Evolutionary conservation across 2,113 vertebrate species (phyloP).

Genomic region (Narcine bancroftii): DNA sequence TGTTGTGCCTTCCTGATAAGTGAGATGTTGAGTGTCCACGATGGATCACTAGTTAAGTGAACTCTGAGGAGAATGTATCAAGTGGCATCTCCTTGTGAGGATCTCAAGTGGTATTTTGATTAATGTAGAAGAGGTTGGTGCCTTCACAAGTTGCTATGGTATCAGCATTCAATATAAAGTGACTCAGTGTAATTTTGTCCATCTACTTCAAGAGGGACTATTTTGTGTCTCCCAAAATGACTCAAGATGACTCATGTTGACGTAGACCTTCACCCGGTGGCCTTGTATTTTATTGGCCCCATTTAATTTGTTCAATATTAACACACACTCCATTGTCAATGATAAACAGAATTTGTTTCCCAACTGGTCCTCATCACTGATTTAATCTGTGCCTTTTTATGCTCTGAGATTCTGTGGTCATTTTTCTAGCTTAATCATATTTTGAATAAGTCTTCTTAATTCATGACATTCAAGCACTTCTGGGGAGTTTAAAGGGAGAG

Average conservation of each 20-base stretch:
- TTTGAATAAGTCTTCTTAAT: neutral
- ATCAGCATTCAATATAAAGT: constrained; percentile 1
- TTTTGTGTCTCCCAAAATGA: no score
- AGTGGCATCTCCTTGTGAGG: no score
- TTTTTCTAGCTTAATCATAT: neutral
- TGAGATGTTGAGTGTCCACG: no score
- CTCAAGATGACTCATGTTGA: neutral
- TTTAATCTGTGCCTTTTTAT: neutral
- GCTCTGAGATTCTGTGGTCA: neutral
- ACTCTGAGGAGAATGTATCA: no score
- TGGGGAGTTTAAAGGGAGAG: neutral
- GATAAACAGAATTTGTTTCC: neutral
- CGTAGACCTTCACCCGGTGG: neutral
- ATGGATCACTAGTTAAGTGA: no score
- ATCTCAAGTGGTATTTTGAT: neutral
- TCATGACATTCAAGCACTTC: neutral
- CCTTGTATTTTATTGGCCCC: neutral
- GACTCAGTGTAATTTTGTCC: neutral
- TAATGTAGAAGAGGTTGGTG: neutral
- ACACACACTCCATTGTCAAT: no score
- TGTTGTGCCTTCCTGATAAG: no score
- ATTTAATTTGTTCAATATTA: neutral
- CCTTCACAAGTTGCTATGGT: neutral
- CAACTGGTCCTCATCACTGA: neutral
- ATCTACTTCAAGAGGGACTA: neutral